These are phyloP conservation scores for Takifugu bimaculatus DNA, from an alignment of 2,113 vertebrate genomes.

Conservation along the genomic window DNA sequence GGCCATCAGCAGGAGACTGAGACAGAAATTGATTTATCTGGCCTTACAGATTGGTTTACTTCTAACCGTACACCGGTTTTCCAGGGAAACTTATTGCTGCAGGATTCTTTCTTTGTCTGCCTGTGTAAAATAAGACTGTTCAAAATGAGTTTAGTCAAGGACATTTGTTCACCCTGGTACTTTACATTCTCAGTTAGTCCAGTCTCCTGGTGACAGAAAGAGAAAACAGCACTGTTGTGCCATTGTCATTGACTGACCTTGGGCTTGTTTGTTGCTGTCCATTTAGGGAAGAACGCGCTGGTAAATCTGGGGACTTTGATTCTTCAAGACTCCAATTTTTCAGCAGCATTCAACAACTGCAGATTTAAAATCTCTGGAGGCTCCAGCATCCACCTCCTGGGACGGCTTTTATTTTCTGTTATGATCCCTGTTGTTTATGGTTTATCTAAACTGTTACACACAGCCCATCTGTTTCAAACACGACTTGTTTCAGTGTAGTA, in stretches of 20 bases:
- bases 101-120: constrained; percentile 19
- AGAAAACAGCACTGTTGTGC: constrained; percentile 13
- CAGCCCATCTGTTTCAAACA: neutral
- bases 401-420: constrained; percentile 20
- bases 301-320: constrained; percentile 34
- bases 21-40: constrained; percentile 23
- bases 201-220: constrained; percentile 23
- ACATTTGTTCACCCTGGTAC: constrained; percentile 17
- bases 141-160: constrained; percentile 38
- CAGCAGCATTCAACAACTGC: constrained; percentile 14
- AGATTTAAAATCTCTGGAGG: constrained; percentile 30
- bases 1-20: constrained; percentile 11
- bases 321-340: constrained; percentile 24
- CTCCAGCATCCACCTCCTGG: constrained; percentile 5
- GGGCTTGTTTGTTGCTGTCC: constrained; percentile 45
- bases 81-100: neutral
- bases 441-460: constrained; percentile 4
- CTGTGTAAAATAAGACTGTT: constrained; percentile 20
- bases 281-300: constrained; percentile 27
- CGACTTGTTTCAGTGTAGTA: constrained; percentile 6
- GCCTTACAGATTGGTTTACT: constrained; percentile 8
- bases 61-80: neutral
- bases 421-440: constrained; percentile 1
- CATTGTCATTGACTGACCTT: constrained; percentile 46
- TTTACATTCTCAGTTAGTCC: constrained; percentile 24